Evolutionary conservation across 2,888 invertebrate genomes (phyloP), one percentile per base, ranked within the genome.

Genomic region (Chaitophorus viminalis): DNA sequence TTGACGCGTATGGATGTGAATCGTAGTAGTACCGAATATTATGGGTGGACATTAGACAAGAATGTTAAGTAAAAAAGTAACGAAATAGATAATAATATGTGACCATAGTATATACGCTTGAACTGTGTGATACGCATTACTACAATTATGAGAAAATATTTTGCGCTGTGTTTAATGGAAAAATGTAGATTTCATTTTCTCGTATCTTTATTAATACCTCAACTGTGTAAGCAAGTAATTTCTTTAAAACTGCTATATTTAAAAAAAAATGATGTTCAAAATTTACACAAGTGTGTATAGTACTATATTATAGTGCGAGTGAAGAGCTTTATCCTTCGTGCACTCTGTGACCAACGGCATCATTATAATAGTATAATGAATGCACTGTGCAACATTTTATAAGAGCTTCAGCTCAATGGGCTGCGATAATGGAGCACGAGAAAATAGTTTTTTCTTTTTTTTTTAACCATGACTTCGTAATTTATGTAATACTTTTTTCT

Each of bases 281-380:
- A 25, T 77, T 31, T 60, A 60, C 60, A 60, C 78, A 33, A 78
- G 78, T 60, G 60, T 60, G 60, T 31, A 21, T 14, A n/a, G n/a
- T n/a, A n/a, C n/a, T n/a, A n/a, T n/a, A n/a, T n/a, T n/a, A n/a
- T n/a, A 17, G 36, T 36, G 17, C 25, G 21, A 39, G 36, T 36
- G 74, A 39, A 83, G 29, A 60, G 29, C 36, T 72, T 83, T n/a
- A n/a, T 33, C 82, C 29, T 33, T 74, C 36, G 36, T 39, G 82
- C 54, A 82, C 72, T 82, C 83, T 36, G 74, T 75, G 54, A 65
- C 60, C 65, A 3, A 65, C 84, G 75, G 65, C 84, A 65, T 76
- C 84, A 46, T 84, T 84, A 65, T 84, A 76, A 84, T 76, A 46
- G 65, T 75, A 75, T 83, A 83, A 83, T 75, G 83, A 83, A 75